Evolutionary conservation across 2,888 invertebrate species (phyloP), one percentile per base, ranked within the genome.

Genomic region (Pogonocherus hispidulus): DNA sequence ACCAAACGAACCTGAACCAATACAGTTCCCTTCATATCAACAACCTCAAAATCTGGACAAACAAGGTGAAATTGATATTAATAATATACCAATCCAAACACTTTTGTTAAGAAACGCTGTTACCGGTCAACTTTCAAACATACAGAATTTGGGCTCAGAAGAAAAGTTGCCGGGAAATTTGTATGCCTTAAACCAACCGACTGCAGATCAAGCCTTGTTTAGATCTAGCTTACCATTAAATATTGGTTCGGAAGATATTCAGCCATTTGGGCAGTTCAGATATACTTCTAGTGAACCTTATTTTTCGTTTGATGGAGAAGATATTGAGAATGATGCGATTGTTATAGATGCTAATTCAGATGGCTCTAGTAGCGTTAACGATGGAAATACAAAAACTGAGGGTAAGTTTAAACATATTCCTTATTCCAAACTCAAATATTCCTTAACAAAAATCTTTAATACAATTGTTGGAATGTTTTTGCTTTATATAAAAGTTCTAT

Each of bases 241-340:
- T 20, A 49, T 67, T 44, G 59, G 11, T 37, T 35, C 63, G 46
- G 67, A 67, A 20, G 22, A 64, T 16, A 41, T 66, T 8, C 70
- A 66, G 32, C 71, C 73, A 9, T 52, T 73, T 11, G 67, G 73
- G 8, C 67, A 76, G 65, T 78, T 76, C 47, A 73, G 74, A 65
- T 78, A 68, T 44, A 68, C 68, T 4, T 69, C 71, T 6, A 51
- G 55, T 23, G 52, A 59, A 8, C 66, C 71, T 4, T 73, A 71
- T 57, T 70, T 72, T 19, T 72, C 73, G 6, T 51, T 67, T 5
- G 72, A 76, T 4, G 85, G 86, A 70, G 82, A 85, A 11, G 84
- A 87, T 2, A 85, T 87, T 54, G 88, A 88, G 37, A 87, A 88
- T 75, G 87, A 89, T 37, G 86, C 88, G 62, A 85, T 87, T 2